Percentiles rank a stretch among this genome's conserved stretches.
These are phyloP conservation scores for Drosophila sordidula DNA, from an alignment of 2,888 invertebrate genomes.

Conservation along the genomic window DNA sequence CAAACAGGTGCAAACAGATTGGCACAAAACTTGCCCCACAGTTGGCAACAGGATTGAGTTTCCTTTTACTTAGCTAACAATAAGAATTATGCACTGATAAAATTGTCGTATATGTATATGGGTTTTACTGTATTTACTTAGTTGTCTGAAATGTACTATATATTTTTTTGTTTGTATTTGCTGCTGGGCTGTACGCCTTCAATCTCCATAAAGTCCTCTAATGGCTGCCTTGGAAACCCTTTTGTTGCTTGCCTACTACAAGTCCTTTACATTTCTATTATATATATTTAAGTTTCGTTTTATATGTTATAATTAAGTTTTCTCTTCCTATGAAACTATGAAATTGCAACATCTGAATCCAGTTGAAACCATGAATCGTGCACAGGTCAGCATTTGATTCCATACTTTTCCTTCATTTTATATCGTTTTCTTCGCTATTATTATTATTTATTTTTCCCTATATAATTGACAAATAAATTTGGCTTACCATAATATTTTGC, in stretches of 20 bases:
- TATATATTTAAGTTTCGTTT: background rate
- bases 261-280: background rate
- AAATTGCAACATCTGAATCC: constrained; percentile 63
- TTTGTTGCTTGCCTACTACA: constrained; percentile 19
- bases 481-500: constrained; percentile 76
- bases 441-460: constrained; percentile 15
- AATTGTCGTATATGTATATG: constrained; percentile 3
- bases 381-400: constrained; percentile 61
- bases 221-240: constrained; percentile 66
- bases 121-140: constrained; percentile 4
- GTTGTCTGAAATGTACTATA: constrained; percentile 14
- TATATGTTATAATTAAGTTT: constrained; percentile 26
- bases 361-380: constrained; percentile 71
- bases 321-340: constrained; percentile 13
- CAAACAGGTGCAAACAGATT: constrained; percentile 68
- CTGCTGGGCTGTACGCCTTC: constrained; percentile 5
- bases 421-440: background rate
- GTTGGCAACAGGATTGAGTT: constrained; percentile 28
- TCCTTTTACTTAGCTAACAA: constrained; percentile 29
- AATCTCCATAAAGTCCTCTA: constrained; percentile 28
- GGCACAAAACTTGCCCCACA: constrained; percentile 54
- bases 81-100: constrained; percentile 13
- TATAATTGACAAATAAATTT: constrained; percentile 76
- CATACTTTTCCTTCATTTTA: constrained; percentile 9
- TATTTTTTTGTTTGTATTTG: constrained; percentile 18